A percentile compares a stretch with the other conserved stretches of the same genome.
Conservation (phyloP, 2,797 vertebrate genomes). For the Alosa sapidissima region DNA sequence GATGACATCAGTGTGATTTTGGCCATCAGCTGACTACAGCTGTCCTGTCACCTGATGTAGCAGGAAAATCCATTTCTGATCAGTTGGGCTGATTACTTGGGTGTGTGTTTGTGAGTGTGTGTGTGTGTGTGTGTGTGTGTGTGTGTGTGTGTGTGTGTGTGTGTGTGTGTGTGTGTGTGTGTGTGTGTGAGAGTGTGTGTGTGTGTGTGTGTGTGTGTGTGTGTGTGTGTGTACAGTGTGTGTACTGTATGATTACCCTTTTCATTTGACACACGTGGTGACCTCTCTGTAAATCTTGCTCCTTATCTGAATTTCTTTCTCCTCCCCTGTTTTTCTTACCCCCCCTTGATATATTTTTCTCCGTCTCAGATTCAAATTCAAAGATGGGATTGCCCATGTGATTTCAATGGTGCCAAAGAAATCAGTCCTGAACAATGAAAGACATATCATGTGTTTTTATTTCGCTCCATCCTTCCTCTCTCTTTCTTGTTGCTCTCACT, state of each 20-base stretch:
- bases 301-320: background rate
- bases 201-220: background rate
- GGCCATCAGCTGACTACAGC: constrained; percentile 11
- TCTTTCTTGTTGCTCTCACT: background rate
- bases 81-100: background rate
- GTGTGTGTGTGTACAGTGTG: background rate
- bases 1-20: constrained; percentile 14
- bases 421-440: constrained; percentile 12
- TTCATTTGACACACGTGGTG: background rate
- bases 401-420: background rate
- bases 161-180: background rate
- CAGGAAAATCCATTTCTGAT: constrained; percentile 10
- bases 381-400: background rate
- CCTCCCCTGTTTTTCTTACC: background rate
- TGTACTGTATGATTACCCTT: background rate
- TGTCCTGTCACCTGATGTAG: constrained; percentile 12
- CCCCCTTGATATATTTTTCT: background rate
- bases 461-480: background rate
- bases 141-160: background rate
- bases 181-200: background rate
- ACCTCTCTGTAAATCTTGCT: background rate
- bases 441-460: background rate
- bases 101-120: background rate
- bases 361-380: background rate
- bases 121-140: background rate